Base-by-base conservation (phyloP, 2,113 vertebrate species). In the Platycercus adscitus region DNA sequence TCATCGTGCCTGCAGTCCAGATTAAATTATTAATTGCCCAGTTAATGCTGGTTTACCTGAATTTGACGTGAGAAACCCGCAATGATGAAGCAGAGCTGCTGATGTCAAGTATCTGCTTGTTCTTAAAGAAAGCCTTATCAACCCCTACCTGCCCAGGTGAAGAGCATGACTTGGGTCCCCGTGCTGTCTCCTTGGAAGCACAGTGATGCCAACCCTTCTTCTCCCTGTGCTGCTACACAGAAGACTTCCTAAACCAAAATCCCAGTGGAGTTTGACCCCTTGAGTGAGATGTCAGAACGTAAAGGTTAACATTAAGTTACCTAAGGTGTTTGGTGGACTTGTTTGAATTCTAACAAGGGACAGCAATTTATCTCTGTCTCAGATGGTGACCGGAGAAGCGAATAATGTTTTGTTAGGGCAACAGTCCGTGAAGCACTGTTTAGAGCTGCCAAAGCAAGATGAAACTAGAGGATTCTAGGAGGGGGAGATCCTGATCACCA, bases 201-300 rank as follows among this genome's bases (percentile, higher is more conserved):
- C 33, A 18, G 33, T 5, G 3, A 33, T 19, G 47, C 46, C 41
- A 21, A 5, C n/a, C 37, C 31, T 13, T 31, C 50, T 16, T 24
- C 18, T 14, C 21, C 16, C n/a, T 0, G 0, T 1, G 0, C 35
- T 1, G 0, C 35, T 21, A 49, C 43, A 10, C 11, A 16, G 72
- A 39, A 18, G 10, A 11, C 52, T 49, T 50, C 44, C 66, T 15
- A 50, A 39, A 46, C 29, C 14, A 14, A 35, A 33, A 73, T 25
- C 55, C 71, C 72, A 58, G 56, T 10, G 56, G 33, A 58, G 33
- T n/a, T 10, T 58, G 56, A 58, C 33, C 33, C 33, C 33, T n/a
- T 58, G 56, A 23, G 13, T 35, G 56, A 24, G 56, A 35, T n/a
- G 56, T 58, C 56, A 58, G 56, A 58, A 7, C 33, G 35, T 35